These are phyloP conservation scores for Hydrozoanthus gracilis DNA, from an alignment of 92 coral and sea anemone genomes.

Conservation along the genomic window DNA sequence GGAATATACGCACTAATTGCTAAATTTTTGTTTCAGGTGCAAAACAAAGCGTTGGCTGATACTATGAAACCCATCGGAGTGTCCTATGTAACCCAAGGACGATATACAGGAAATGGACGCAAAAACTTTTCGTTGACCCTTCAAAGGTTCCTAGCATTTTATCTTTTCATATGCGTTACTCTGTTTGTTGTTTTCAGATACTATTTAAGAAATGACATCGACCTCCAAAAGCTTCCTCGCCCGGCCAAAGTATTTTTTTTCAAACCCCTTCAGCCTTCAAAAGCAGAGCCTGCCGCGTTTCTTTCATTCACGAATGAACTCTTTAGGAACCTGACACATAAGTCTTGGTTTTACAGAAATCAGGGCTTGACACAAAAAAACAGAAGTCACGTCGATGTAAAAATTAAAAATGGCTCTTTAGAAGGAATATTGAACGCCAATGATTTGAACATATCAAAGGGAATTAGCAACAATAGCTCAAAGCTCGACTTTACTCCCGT, in stretches of 20 bases:
- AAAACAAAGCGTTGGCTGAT: too few species aligned
- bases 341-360: neutral
- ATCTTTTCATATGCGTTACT: constrained; percentile 43
- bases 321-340: constrained; percentile 32
- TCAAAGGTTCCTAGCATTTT: constrained; percentile 44
- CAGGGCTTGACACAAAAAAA: neutral
- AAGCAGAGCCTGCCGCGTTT: constrained; percentile 4
- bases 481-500: neutral
- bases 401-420: neutral
- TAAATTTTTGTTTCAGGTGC: too few species aligned
- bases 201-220: constrained; percentile 50
- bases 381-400: neutral
- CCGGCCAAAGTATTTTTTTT: constrained; percentile 35
- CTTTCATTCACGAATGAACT: constrained; percentile 25
- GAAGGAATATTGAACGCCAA: neutral
- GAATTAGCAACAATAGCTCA: neutral
- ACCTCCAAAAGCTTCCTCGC: constrained; percentile 11
- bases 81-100: neutral
- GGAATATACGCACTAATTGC: too few species aligned
- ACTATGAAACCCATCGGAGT: constrained; percentile 5
- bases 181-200: constrained; percentile 54
- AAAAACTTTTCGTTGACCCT: constrained; percentile 37
- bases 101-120: neutral
- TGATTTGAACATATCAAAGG: neutral
- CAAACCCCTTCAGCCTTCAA: constrained; percentile 25